Percentiles rank a stretch among this genome's conserved stretches.
Conservation (phyloP, 2,113 vertebrate genomes). For the Ctenomys sociabilis region DNA sequence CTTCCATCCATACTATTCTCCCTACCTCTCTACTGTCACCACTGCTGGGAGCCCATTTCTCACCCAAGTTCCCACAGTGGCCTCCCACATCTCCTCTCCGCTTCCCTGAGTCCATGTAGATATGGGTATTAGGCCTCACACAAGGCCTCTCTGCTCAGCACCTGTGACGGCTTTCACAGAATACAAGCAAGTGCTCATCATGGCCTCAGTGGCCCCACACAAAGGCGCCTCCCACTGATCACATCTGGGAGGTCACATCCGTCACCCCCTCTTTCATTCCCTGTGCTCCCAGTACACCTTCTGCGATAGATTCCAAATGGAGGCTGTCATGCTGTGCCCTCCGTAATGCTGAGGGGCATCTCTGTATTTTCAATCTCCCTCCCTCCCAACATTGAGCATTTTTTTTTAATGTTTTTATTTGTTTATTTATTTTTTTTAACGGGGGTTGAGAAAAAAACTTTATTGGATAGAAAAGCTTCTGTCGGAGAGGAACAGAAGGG, state of each 20-base stretch:
- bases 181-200: background rate
- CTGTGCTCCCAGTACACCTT: background rate
- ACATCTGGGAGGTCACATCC: background rate
- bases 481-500: too few relatives aligned
- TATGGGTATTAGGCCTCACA: background rate
- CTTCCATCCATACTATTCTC: background rate
- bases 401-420: too few relatives aligned
- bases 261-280: background rate
- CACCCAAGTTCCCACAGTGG: rapidly evolving
- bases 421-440: too few relatives aligned
- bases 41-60: background rate
- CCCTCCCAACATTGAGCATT: background rate
- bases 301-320: background rate
- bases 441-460: too few relatives aligned
- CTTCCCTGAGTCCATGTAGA: background rate
- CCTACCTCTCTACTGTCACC: background rate
- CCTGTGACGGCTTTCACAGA: background rate
- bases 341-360: background rate
- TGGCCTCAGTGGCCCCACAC: background rate
- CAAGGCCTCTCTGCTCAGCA: background rate
- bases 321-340: background rate
- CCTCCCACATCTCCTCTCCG: background rate
- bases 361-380: background rate
- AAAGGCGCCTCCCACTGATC: background rate
- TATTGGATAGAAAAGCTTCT: too few relatives aligned